phyloP scores from a whole-genome alignment of 2,888 invertebrate species.

The Arrhopalites spinosus region DNA sequence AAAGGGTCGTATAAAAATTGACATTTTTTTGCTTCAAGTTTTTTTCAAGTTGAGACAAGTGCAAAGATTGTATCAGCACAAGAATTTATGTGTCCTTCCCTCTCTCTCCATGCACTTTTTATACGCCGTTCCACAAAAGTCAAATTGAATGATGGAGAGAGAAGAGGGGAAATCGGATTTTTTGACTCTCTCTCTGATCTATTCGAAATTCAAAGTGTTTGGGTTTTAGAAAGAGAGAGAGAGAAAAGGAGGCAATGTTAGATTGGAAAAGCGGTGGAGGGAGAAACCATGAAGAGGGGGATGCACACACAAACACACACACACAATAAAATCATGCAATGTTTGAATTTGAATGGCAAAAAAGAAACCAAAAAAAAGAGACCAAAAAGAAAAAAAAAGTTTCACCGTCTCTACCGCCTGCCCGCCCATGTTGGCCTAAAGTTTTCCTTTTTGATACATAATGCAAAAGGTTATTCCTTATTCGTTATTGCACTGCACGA shows the following conservation, averaged over 20 bases:
- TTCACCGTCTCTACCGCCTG: neutral
- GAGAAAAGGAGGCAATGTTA: neutral
- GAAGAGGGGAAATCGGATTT: constrained; percentile 30
- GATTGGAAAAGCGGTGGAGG: constrained; percentile 15
- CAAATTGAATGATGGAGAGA: constrained; percentile 25
- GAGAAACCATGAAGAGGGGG: constrained; percentile 34
- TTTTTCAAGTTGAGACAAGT: neutral
- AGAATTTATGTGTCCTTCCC: neutral
- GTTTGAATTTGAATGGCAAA: constrained; percentile 33
- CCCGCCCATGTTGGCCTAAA: neutral
- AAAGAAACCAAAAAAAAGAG: neutral
- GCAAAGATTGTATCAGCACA: neutral
- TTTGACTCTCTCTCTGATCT: constrained; percentile 17
- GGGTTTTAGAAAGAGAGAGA: neutral
- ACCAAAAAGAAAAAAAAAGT: neutral
- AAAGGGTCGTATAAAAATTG: neutral
- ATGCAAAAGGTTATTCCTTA: neutral
- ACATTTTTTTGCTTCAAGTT: neutral
- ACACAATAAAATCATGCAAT: constrained; percentile 30
- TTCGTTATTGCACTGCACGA: neutral
- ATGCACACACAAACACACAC: constrained; percentile 35
- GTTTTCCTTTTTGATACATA: neutral
- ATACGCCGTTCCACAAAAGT: neutral
- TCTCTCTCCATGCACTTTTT: neutral
- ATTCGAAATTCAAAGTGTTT: constrained; percentile 31